Evolutionary conservation across 23 tunicate species (phyloP).

Genomic region (Ciona savignyi): DNA sequence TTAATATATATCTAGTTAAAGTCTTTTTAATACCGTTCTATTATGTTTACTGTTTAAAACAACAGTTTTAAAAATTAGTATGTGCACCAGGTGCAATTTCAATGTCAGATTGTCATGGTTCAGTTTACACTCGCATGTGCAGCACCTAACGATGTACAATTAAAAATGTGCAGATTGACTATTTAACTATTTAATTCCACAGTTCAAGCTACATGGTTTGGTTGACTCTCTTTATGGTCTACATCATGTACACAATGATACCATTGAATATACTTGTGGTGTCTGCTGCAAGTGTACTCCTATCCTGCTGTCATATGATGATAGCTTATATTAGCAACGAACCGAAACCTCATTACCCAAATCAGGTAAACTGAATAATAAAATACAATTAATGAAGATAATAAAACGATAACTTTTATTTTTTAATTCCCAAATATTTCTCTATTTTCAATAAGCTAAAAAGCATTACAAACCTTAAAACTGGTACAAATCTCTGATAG

Average conservation of each 20-base stretch:
- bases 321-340: conserved; percentile 56
- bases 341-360: conserved; percentile 28
- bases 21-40: background rate
- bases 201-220: conserved; percentile 78
- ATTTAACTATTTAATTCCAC: background rate
- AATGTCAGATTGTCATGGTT: no score
- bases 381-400: no score
- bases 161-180: no score
- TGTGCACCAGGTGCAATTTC: no score
- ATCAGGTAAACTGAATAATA: no score
- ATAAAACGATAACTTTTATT: background rate
- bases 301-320: conserved; percentile 39
- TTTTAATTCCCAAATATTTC: no score
- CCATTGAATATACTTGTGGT: conserved; percentile 58
- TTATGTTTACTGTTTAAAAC: background rate
- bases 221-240: conserved; percentile 62
- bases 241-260: conserved; percentile 74
- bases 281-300: conserved; percentile 19
- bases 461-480: no score
- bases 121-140: background rate
- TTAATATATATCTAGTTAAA: no score
- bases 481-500: no score
- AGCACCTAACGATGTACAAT: background rate
- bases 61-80: background rate
- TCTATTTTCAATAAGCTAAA: no score